These are phyloP conservation scores for Saguinus midas DNA, from an alignment of 2,113 vertebrate species.

Conservation along the genomic window DNA sequence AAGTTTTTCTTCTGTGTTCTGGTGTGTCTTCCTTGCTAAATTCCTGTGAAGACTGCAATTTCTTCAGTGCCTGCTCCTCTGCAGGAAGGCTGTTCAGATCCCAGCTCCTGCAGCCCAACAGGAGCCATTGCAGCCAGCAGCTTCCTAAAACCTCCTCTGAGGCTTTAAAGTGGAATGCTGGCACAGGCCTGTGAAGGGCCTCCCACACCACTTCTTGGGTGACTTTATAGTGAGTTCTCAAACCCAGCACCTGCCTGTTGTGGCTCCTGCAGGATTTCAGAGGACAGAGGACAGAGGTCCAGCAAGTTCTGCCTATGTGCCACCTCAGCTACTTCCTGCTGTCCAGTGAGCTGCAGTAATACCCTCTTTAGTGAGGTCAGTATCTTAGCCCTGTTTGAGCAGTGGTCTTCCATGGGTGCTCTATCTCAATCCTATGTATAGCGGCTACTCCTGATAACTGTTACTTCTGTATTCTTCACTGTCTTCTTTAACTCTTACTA, in stretches of 20 bases:
- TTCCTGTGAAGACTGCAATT: neutral
- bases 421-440: neutral
- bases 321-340: neutral
- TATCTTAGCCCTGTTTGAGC: neutral
- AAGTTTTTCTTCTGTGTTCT: neutral
- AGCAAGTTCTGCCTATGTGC: neutral
- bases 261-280: neutral
- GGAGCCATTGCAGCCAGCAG: neutral
- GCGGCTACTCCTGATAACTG: neutral
- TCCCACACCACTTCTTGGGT: neutral
- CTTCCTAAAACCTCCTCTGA: neutral
- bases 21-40: neutral
- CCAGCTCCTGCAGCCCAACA: neutral
- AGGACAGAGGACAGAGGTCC: neutral
- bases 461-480: neutral
- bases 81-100: too few species aligned
- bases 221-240: neutral
- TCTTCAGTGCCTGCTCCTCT: neutral
- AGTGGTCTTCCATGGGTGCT: neutral
- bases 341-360: neutral
- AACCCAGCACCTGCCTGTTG: neutral
- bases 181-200: rapidly evolving
- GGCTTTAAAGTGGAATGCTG: neutral
- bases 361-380: neutral
- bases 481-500: neutral